A percentile compares a stretch with the other conserved stretches of the same genome.
Conservation (phyloP, 53 echinoderm and acorn worm genomes). For the Mesocentrotus franciscanus region DNA sequence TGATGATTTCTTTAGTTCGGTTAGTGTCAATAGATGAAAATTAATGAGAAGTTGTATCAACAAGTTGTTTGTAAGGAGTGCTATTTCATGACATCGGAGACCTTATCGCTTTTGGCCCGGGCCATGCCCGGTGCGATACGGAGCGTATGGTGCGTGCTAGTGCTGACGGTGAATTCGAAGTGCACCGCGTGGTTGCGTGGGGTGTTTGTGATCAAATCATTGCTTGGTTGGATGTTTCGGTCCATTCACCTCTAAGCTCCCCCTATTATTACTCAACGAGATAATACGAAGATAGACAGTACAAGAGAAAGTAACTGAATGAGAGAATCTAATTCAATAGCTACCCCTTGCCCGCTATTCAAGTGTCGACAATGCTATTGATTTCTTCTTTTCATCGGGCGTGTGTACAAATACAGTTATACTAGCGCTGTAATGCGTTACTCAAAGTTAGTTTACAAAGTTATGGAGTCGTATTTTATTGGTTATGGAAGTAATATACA, state of each 20-base stretch:
- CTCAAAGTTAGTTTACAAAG: not conserved
- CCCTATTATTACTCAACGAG: not conserved
- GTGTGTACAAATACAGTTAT: not conserved
- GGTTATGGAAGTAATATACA: not conserved
- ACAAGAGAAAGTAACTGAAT: not conserved
- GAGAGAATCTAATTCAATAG: not conserved
- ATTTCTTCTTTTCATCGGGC: not conserved
- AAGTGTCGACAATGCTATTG: not conserved
- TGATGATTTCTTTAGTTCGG: not conserved
- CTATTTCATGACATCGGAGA: not conserved
- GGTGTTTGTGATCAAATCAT: not conserved
- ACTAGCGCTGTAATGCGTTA: not conserved
- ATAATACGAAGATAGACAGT: not conserved
- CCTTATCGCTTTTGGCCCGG: not conserved
- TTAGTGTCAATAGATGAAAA: not conserved
- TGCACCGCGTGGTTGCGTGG: not conserved
- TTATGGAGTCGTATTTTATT: not conserved
- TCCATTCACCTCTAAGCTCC: not conserved
- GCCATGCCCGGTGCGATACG: not conserved
- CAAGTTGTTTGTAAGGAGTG: not conserved
- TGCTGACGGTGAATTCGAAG: not conserved
- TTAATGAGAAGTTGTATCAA: not conserved
- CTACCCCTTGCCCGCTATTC: not conserved
- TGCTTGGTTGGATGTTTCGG: not conserved
- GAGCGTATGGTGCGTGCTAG: not conserved